Conservation (phyloP, 2,888 invertebrate genomes). For the Oligia latruncula region DNA sequence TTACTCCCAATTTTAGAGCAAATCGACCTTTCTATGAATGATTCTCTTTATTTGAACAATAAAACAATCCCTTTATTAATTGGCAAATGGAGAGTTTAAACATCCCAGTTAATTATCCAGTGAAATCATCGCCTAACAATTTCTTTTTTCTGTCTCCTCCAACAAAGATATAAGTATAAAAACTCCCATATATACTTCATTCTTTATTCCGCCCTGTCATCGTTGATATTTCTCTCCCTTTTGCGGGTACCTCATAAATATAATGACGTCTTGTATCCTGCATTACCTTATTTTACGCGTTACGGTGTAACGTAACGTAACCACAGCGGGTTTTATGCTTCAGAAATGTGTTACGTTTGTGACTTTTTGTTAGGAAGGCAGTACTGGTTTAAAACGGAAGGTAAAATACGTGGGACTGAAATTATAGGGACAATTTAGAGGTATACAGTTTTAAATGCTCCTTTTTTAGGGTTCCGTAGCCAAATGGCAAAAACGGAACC, state of each 20-base stretch:
- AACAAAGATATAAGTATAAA: slow-evolving; percentile 4
- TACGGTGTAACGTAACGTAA: slow-evolving; percentile 72
- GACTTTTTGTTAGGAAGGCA: slow-evolving; percentile 13
- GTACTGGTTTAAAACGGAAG: neutral
- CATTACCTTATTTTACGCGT: slow-evolving; percentile 68
- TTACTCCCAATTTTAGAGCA: neutral
- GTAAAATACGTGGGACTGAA: neutral
- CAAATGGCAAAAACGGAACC: too few relatives aligned
- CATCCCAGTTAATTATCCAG: neutral
- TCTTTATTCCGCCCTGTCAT: slow-evolving; percentile 68
- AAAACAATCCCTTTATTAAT: neutral
- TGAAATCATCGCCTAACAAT: neutral
- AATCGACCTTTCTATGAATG: neutral
- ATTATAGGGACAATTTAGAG: neutral
- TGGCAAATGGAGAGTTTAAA: neutral
- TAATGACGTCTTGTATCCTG: slow-evolving; percentile 70
- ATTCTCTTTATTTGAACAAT: neutral
- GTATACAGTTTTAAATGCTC: too few relatives aligned
- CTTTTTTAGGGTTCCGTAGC: too few relatives aligned
- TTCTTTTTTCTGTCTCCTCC: neutral
- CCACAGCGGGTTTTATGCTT: slow-evolving; percentile 50
- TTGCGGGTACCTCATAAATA: slow-evolving; percentile 70
- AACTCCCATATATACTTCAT: slow-evolving; percentile 14
- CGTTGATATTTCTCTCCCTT: slow-evolving; percentile 64
- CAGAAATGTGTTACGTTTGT: slow-evolving; percentile 54